Conservation (phyloP, 35 echinoderm and acorn worm genomes). For the Apostichopus parvimensis region DNA sequence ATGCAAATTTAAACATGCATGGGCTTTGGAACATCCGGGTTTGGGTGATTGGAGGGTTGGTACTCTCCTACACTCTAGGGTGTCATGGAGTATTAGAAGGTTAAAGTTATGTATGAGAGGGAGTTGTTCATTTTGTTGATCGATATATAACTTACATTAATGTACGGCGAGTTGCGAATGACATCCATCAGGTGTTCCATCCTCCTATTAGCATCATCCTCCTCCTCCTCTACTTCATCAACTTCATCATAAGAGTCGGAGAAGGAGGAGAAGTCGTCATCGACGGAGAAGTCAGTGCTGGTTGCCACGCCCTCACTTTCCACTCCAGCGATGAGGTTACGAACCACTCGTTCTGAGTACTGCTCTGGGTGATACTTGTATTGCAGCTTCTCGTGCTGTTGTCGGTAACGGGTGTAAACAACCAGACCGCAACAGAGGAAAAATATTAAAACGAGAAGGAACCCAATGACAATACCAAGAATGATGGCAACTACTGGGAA, state of each 20-base stretch:
- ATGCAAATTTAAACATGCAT: too few species aligned
- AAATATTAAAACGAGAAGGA: constrained; percentile 5
- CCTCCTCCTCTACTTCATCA: neutral
- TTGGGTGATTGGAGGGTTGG: too few species aligned
- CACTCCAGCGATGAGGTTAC: constrained; percentile 13
- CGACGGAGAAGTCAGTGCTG: constrained; percentile 6
- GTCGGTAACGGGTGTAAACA: neutral
- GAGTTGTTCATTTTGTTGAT: too few species aligned
- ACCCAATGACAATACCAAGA: neutral
- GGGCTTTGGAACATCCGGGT: too few species aligned
- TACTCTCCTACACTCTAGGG: too few species aligned
- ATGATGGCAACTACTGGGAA: constrained; percentile 24
- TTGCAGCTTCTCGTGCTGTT: neutral
- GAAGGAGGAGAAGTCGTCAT: constrained; percentile 20
- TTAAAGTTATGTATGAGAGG: too few species aligned
- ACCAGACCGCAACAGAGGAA: constrained; percentile 27
- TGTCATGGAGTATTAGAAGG: too few species aligned
- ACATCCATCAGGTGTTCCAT: constrained; percentile 48
- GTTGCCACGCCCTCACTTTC: constrained; percentile 10
- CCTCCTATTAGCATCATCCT: neutral
- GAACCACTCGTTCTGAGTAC: constrained; percentile 21
- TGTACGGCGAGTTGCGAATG: constrained; percentile 42
- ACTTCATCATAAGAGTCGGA: constrained; percentile 10
- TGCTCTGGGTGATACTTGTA: neutral
- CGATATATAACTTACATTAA: neutral